Evolutionary conservation across 2,113 vertebrate genomes (phyloP).

Genomic region (Haliaeetus leucogaster): DNA sequence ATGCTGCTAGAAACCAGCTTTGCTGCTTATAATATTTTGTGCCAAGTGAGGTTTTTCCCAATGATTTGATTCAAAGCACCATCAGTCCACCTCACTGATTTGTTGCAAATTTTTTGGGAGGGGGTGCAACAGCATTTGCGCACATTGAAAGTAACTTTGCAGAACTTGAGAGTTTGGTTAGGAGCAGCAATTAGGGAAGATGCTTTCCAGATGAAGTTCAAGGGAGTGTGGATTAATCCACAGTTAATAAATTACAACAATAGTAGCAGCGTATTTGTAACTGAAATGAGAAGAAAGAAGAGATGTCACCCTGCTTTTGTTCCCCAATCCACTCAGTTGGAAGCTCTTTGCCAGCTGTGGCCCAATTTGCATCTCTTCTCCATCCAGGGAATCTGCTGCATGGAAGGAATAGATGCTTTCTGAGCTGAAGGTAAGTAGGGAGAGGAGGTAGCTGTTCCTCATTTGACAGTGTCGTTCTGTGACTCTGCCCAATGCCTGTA

Average conservation of each 20-base stretch:
- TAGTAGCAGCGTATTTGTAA: neutral
- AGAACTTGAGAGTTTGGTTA: neutral
- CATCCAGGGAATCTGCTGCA: neutral
- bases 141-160: neutral
- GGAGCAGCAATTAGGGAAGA: neutral
- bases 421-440: neutral
- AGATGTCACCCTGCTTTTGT: neutral
- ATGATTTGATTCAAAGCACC: neutral
- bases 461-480: neutral
- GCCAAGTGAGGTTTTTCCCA: neutral
- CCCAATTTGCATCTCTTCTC: neutral
- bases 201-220: neutral
- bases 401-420: neutral
- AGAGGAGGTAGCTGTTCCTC: neutral
- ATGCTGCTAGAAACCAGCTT: neutral
- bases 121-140: neutral
- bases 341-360: neutral
- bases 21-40: neutral
- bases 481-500: neutral
- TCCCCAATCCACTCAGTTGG: neutral
- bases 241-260: neutral
- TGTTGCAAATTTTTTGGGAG: neutral
- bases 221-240: neutral
- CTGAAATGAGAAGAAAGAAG: neutral
- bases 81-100: neutral